Percentiles rank a stretch among this genome's conserved stretches.
These are phyloP conservation scores for Pelochelys cantorii DNA, from an alignment of 2,797 vertebrate species.

Conservation along the genomic window DNA sequence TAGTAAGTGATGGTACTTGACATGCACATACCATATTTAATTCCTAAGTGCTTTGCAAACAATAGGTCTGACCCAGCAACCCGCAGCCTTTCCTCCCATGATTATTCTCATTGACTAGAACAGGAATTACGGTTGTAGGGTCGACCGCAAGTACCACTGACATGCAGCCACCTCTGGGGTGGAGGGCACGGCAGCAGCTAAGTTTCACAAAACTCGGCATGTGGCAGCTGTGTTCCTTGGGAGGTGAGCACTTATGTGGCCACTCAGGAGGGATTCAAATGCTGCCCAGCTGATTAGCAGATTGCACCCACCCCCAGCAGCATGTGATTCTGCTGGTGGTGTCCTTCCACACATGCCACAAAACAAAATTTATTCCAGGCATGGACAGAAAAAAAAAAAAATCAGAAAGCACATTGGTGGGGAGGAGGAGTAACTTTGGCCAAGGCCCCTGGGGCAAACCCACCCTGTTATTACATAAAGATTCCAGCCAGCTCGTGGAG, in stretches of 20 bases:
- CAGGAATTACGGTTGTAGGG: not conserved
- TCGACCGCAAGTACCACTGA: not conserved
- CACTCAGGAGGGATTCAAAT: too few species aligned
- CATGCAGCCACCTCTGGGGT: not conserved
- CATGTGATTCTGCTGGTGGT: too few species aligned
- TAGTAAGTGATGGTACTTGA: not conserved
- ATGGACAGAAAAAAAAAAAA: too few species aligned
- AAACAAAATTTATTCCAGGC: too few species aligned
- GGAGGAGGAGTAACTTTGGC: not conserved
- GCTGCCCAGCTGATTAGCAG: too few species aligned
- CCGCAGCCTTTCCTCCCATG: not conserved
- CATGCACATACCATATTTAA: not conserved
- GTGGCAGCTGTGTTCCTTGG: too few species aligned
- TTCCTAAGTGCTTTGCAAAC: not conserved
- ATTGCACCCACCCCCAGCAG: too few species aligned
- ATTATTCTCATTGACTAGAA: not conserved
- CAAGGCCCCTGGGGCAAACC: not conserved
- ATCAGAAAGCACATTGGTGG: too few species aligned
- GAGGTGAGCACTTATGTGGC: too few species aligned
- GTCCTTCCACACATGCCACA: too few species aligned
- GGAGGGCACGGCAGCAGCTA: not conserved
- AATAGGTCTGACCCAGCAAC: not conserved
- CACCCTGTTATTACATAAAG: not conserved
- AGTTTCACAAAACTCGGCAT: not conserved
- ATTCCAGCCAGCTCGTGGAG: not conserved